Base-by-base conservation (phyloP, 2,888 invertebrate species). In the Temnothorax rugatulus region DNA sequence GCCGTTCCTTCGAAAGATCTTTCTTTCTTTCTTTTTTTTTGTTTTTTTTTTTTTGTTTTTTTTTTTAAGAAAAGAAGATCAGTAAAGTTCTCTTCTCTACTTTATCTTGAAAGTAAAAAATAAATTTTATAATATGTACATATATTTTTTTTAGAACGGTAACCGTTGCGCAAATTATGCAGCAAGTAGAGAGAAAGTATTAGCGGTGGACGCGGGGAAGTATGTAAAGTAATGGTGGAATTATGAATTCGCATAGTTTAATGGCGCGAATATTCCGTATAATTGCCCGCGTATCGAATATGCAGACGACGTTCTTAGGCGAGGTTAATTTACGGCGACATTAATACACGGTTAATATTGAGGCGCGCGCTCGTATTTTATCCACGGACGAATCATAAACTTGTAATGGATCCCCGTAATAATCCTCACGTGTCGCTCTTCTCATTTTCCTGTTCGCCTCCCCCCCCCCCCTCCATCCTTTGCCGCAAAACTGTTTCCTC, bases 391-490 rank as follows among this genome's bases (percentile, higher is more conserved):
- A 63, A 75, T 75, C 63, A 63, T 82, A 73, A 82, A 82, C 50
- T 61, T 76, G 59, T 61, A 81, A 74, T 29, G 50, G 52, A 76
- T 50, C 50, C 25, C 75, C 25, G 41, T 74, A 82, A 66, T 66
- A 66, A 82, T 82, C 52, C 41, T 50, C 81, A 75, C 75, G 71
- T 79, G 69, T 79, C 77, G 29, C 50, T 57, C 54, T 15, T 64
- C 71, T 79, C 79, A 44, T 57, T 79, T 44, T 44, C 57, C 57
- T 4, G 5, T 44, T 41, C 18, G 25, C 9, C 21, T 13, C 63
- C 9, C 64, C 13, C 25, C n/a, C 9, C 3, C 21, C 11, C 29
- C 4, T 8, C 34, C 18, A 15, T 2, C 21, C 38, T 15, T 8
- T 13, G 21, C 29, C 57, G n/a, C 50, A 29, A 68, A 63, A 34